Conservation (phyloP, 2,113 vertebrate species). For the Cyanocitta stelleri region DNA sequence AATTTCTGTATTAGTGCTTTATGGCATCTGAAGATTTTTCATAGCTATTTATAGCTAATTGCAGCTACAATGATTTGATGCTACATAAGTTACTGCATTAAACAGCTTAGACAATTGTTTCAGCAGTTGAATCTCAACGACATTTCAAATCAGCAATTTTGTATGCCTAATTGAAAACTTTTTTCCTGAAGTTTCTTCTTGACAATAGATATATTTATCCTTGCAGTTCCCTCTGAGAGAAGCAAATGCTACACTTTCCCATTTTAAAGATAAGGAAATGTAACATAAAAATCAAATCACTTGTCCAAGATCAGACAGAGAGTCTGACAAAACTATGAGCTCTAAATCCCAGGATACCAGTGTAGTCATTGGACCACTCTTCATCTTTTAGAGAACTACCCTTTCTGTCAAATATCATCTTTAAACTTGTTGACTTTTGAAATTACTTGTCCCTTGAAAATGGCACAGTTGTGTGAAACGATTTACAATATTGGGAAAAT, state of each 20-base stretch:
- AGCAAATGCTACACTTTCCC: background rate
- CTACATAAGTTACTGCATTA: background rate
- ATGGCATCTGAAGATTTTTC: background rate
- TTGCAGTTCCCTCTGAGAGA: background rate
- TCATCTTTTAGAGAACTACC: background rate
- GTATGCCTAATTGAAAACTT: background rate
- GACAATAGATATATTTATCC: background rate
- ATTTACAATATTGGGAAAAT: background rate
- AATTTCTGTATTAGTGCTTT: background rate
- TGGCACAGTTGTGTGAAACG: background rate
- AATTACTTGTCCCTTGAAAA: conserved; percentile 16
- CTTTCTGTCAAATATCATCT: background rate
- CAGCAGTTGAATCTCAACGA: background rate
- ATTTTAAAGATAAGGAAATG: background rate
- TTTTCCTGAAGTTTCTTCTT: background rate
- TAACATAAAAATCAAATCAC: background rate
- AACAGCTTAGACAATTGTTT: background rate
- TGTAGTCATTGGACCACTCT: background rate
- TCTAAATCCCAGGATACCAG: background rate
- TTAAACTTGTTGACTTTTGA: conserved; percentile 28
- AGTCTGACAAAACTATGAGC: background rate
- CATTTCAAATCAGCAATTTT: background rate
- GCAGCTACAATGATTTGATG: background rate
- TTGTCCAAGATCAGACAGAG: background rate
- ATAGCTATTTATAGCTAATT: background rate